These are phyloP conservation scores for Oscheius sp. DNA, from an alignment of 2,888 invertebrate species.

Conservation along the genomic window DNA sequence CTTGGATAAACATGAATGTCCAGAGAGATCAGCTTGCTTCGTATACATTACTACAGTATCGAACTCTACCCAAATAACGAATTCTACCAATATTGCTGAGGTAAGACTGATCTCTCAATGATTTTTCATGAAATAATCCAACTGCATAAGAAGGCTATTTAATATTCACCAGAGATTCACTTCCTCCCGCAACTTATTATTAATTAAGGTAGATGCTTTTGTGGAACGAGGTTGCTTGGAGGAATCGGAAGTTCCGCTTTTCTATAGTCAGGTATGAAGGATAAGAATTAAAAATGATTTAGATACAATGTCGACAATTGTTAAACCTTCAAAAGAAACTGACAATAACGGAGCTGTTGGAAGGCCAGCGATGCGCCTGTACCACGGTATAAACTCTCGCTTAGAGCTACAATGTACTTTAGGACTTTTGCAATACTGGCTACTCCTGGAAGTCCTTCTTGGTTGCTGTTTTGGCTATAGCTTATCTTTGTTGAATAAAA, in stretches of 20 bases:
- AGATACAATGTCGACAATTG: constrained; percentile 14
- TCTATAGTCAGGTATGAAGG: constrained; percentile 6
- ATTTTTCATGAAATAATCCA: not conserved
- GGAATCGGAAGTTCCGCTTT: not conserved
- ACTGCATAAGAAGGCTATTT: not conserved
- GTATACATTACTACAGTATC: constrained; percentile 11
- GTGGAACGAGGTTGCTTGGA: constrained; percentile 26
- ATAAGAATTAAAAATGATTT: not conserved
- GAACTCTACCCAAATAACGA: not conserved
- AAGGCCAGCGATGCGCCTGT: constrained; percentile 17
- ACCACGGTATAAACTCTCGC: constrained; percentile 8
- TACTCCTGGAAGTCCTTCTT: not conserved
- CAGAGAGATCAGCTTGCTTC: constrained; percentile 13
- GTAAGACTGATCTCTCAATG: not conserved
- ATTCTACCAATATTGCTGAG: not conserved
- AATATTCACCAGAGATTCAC: not conserved
- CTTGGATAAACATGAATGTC: constrained; percentile 22
- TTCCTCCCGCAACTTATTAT: not conserved
- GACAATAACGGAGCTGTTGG: not conserved
- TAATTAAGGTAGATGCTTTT: constrained; percentile 3
- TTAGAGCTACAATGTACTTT: not conserved
- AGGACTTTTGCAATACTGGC: constrained; percentile 21
- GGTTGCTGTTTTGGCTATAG: not conserved
- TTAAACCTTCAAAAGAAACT: not conserved
- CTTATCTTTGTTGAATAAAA: not conserved